A percentile compares a stretch with the other conserved stretches of the same genome.
Conservation (phyloP, 2,888 invertebrate genomes). For the Scelioninae gen. 2 region DNA sequence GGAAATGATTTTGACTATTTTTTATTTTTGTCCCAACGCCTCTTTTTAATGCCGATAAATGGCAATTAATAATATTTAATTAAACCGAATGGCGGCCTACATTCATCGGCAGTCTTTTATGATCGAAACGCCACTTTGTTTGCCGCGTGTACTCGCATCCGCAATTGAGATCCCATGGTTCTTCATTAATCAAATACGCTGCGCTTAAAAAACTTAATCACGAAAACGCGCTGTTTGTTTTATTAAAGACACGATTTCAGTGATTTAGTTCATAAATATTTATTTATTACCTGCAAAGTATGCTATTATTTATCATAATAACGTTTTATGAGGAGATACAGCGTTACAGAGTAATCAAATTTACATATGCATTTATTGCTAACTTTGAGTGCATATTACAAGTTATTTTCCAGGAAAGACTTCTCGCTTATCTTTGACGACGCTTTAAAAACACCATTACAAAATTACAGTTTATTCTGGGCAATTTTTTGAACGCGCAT, state of each 20-base stretch:
- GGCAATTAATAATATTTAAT: constrained; percentile 19
- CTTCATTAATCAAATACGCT: constrained; percentile 22
- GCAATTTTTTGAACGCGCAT: no score
- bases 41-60: background rate
- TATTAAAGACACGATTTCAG: constrained; percentile 20
- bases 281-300: constrained; percentile 47
- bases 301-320: constrained; percentile 46
- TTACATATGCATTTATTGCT: constrained; percentile 47
- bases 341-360: constrained; percentile 41
- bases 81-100: background rate
- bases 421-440: constrained; percentile 18
- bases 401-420: constrained; percentile 6
- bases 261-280: constrained; percentile 42
- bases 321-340: constrained; percentile 41
- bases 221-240: constrained; percentile 17
- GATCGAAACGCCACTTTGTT: constrained; percentile 1
- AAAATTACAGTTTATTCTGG: no score
- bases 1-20: no score
- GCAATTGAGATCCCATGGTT: constrained; percentile 16
- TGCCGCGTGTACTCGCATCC: background rate
- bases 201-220: constrained; percentile 11
- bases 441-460: constrained; percentile 10
- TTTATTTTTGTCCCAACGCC: background rate
- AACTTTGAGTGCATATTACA: constrained; percentile 26
- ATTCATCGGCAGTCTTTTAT: constrained; percentile 8